A percentile compares a stretch with the other conserved stretches of the same genome.
Conservation (phyloP, 1,140 invertebrate species). For the Arctopsyche grandis region DNA sequence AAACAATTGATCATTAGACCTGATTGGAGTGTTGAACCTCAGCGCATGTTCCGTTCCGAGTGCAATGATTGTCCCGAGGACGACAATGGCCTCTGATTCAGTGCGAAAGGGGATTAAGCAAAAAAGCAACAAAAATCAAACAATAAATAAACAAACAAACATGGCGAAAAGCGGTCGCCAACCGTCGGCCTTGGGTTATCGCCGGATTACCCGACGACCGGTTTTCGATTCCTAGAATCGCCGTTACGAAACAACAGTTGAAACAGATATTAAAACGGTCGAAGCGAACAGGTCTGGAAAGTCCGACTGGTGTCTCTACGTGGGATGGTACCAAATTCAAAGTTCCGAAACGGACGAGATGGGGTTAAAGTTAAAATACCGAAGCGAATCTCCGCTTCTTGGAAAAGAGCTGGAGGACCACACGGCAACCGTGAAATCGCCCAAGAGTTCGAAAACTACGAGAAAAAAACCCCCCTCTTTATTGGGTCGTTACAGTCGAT, state of each 20-base stretch:
- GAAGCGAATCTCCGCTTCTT: too few relatives aligned
- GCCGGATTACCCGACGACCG: not conserved
- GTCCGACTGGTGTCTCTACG: not conserved
- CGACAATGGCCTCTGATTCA: conserved; percentile 2
- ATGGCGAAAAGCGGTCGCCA: conserved; percentile 15
- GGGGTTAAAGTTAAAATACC: too few relatives aligned
- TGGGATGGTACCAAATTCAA: too few relatives aligned
- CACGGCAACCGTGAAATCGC: too few relatives aligned
- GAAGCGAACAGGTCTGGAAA: not conserved
- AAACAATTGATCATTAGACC: too few relatives aligned
- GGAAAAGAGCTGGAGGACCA: too few relatives aligned
- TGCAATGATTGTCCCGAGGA: not conserved
- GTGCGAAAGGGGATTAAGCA: not conserved
- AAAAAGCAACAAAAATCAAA: not conserved
- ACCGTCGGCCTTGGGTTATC: conserved; percentile 10
- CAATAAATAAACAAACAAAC: not conserved
- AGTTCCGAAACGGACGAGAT: too few relatives aligned
- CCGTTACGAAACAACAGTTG: conserved; percentile 13
- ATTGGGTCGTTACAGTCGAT: too few relatives aligned
- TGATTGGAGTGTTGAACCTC: not conserved
- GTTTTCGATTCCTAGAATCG: conserved; percentile 8
- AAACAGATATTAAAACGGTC: not conserved
- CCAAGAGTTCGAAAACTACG: too few relatives aligned
- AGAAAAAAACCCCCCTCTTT: too few relatives aligned
- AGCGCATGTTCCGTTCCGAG: not conserved